Evolutionary conservation across 2,888 invertebrate species (phyloP).

Genomic region (Lasioglossum villosulum): DNA sequence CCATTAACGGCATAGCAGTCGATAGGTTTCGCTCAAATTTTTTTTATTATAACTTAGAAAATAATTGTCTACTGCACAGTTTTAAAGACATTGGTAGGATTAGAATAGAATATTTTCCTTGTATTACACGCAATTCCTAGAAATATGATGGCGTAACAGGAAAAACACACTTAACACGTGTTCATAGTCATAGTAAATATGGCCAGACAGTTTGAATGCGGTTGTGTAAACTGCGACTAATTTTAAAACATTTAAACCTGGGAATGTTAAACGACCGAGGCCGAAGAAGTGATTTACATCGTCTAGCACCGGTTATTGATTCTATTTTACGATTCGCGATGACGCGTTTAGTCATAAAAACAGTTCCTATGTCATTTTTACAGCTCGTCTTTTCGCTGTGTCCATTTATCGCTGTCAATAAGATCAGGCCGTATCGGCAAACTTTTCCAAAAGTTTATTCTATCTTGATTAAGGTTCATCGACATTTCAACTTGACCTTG

Average conservation of each 20-base stretch:
- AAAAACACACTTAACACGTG: neutral
- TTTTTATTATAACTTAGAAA: neutral
- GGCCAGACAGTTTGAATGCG: neutral
- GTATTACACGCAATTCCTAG: neutral
- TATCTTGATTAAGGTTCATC: constrained; percentile 85
- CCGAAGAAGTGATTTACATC: constrained; percentile 16
- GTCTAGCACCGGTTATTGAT: neutral
- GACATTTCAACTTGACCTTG: constrained; percentile 86
- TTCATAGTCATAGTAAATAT: neutral
- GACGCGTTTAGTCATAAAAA: neutral
- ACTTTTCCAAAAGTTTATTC: constrained; percentile 88
- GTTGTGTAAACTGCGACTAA: neutral
- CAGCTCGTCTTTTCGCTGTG: constrained; percentile 67
- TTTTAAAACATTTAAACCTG: neutral
- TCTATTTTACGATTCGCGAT: constrained; percentile 4
- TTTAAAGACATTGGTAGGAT: neutral
- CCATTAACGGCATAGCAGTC: neutral
- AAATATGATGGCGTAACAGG: neutral
- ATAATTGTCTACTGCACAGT: neutral
- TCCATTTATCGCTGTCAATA: neutral
- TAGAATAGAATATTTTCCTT: neutral
- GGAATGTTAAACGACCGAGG: neutral
- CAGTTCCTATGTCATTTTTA: constrained; percentile 39
- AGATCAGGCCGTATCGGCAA: constrained; percentile 75
- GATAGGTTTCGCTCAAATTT: neutral